Base-by-base conservation (phyloP, 2,113 vertebrate genomes). In the Lepisosteus oculatus region DNA sequence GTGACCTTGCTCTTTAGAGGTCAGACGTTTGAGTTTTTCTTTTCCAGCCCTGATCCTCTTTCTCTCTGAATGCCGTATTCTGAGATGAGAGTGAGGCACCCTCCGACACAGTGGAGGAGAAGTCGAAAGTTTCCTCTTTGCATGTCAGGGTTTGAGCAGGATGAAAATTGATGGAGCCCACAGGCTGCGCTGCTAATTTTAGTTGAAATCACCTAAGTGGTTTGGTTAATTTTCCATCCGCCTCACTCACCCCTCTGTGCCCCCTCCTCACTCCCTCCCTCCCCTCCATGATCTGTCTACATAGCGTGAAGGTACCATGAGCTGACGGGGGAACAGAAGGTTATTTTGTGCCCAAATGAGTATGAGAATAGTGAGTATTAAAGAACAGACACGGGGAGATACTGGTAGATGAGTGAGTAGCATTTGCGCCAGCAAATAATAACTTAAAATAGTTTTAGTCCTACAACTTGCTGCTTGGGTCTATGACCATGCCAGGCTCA, bases 331-430 rank as follows among this genome's bases (percentile, higher is more conserved):
- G 81, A 91, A 88, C 85, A 92, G 85, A 91, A 89, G 88, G 84
- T 71, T 90, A 87, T 88, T 88, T 91, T 87, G 89, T 91, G 88
- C 87, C 90, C 85, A 92, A 80, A 87, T 88, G 81, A 84, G 88
- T 85, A 67, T 80, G 75, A 78, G 81, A 84, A 77, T 79, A 80
- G 57, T 79, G 75, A 79, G 78, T 76, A 62, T 78, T 80, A 82
- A 83, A 55, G 47, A 29, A 75, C 67, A 73, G 73, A 70, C 45
- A 68, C 4, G 0, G 41, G 64, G 66, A 57, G 54, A 64, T 77
- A 14, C 62, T 3, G 12, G 8, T 64, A 42, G 51, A 55, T 3
- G 8, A 15, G 68, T 29, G 17, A 29, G 12, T 14, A 14, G 41
- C 11, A 17, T 41, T 3, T 9, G 3, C 1, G 8, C 11, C 15